Evolutionary conservation across 1,140 invertebrate genomes (phyloP), one percentile per base, ranked within the genome.

Genomic region (Drosophila arawakana): DNA sequence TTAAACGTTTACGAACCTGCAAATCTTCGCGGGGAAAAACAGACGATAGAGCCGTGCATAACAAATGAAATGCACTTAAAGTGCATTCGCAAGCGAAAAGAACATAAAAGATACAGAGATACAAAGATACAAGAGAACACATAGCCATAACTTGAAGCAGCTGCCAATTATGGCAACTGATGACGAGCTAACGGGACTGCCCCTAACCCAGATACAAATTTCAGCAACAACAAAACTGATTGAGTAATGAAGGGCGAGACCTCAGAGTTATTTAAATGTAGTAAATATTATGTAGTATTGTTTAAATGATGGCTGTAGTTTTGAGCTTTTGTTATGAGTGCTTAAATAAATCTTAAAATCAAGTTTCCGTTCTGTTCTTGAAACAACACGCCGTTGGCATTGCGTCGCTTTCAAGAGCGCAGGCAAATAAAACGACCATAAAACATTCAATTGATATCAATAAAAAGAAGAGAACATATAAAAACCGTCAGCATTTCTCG

Each of bases 381-480:
- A 15, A 15, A 15, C 15, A 15, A 15, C 15, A 15, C 15, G 15
- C 15, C 15, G 15, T 15, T 15, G 15, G 15, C 15, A 15, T 15
- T 15, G 15, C 15, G 15, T 21, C 18, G 18, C 18, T 2, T 21
- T 21, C 18, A 21, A 21, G 18, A 43, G 41, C n/a, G 41, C n/a
- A 62, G 75, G 70, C 66, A 50, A 49, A 54, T 52, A 43, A 76
- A 65, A 25, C 52, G 52, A 30, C 44, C 44, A 61, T 60, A 74
- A 70, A 68, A 76, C 34, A 78, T 10, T 35, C 71, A 82, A 83
- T 83, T 83, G 76, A 76, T 76, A 79, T 79, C 76, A 82, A 82
- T 83, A 65, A 79, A 69, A 71, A 34, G 2, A 5, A 30, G 2
- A 21, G 70, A 34, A 3, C 0, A 30, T 30, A 30, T 5, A 30